Conservation (phyloP, 2,888 invertebrate genomes). For the Polylopha cassiicola region DNA sequence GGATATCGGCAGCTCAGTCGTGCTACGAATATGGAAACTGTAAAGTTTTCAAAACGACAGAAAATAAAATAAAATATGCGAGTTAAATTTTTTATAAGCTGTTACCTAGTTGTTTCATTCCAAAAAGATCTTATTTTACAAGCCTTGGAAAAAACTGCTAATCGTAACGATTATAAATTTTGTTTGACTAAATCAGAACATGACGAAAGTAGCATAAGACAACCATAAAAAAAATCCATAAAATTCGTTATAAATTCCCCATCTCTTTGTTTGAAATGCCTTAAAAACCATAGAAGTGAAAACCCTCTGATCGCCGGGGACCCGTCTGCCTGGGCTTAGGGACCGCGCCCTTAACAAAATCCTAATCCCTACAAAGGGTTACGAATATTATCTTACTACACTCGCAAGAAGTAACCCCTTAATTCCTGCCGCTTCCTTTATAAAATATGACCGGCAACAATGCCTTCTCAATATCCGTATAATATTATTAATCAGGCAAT, state of each 20-base stretch:
- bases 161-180: too few relatives aligned
- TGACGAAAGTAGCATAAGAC: too few relatives aligned
- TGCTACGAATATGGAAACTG: too few relatives aligned
- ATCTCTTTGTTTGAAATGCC: constrained; percentile 46
- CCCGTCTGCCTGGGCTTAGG: constrained; percentile 64
- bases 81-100: too few relatives aligned
- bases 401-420: constrained; percentile 71
- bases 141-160: too few relatives aligned
- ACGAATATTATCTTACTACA: constrained; percentile 75
- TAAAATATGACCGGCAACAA: constrained; percentile 45
- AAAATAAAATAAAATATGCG: too few relatives aligned
- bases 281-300: constrained; percentile 69
- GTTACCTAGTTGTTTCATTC: too few relatives aligned
- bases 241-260: constrained; percentile 15
- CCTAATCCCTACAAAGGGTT: constrained; percentile 77
- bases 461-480: constrained; percentile 15
- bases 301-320: constrained; percentile 47
- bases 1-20: too few relatives aligned
- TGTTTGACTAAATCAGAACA: too few relatives aligned
- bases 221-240: too few relatives aligned
- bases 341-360: constrained; percentile 73
- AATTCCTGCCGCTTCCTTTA: constrained; percentile 52
- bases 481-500: constrained; percentile 3
- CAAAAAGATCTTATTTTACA: too few relatives aligned
- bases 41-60: too few relatives aligned